phyloP scores from a whole-genome alignment of 1,140 invertebrate species.

The Macrotrachela quadricornifera region DNA sequence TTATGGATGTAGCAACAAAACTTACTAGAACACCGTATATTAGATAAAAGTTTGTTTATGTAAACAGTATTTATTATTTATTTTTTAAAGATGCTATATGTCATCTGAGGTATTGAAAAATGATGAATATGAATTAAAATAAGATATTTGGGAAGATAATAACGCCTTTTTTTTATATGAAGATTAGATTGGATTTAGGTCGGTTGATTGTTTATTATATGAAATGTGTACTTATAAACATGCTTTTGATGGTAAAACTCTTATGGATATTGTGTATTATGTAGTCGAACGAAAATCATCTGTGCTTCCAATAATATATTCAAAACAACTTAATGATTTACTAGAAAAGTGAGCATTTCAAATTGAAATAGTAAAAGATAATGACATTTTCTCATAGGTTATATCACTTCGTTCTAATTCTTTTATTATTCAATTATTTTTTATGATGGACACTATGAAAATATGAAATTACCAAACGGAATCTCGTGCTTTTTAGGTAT shows the following conservation, averaged over 20 bases:
- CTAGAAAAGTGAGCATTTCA: constrained; percentile 26
- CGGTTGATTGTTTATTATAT: constrained; percentile 26
- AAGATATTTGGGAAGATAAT: constrained; percentile 29
- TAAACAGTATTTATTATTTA: too few relatives aligned
- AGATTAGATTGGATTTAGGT: too few relatives aligned
- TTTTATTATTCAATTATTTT: too few relatives aligned
- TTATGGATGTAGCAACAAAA: constrained; percentile 23
- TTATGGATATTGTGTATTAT: constrained; percentile 31
- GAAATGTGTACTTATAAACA: constrained; percentile 25
- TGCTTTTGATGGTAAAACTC: constrained; percentile 24
- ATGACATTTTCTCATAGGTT: too few relatives aligned
- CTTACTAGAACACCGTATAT: constrained; percentile 19
- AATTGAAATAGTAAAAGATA: too few relatives aligned
- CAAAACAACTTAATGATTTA: constrained; percentile 19
- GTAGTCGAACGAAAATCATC: constrained; percentile 27
- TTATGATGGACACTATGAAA: too few relatives aligned
- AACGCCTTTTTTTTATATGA: too few relatives aligned
- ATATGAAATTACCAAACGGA: too few relatives aligned
- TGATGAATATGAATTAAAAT: constrained; percentile 29
- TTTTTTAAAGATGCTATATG: constrained; percentile 31
- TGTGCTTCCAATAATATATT: constrained; percentile 20
- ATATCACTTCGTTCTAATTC: too few relatives aligned
- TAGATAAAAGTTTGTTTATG: too few relatives aligned
- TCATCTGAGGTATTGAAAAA: constrained; percentile 30
- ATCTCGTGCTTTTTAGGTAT: too few relatives aligned